Evolutionary conservation across 2,888 invertebrate species (phyloP).

Genomic region (Nomada goodeniana): DNA sequence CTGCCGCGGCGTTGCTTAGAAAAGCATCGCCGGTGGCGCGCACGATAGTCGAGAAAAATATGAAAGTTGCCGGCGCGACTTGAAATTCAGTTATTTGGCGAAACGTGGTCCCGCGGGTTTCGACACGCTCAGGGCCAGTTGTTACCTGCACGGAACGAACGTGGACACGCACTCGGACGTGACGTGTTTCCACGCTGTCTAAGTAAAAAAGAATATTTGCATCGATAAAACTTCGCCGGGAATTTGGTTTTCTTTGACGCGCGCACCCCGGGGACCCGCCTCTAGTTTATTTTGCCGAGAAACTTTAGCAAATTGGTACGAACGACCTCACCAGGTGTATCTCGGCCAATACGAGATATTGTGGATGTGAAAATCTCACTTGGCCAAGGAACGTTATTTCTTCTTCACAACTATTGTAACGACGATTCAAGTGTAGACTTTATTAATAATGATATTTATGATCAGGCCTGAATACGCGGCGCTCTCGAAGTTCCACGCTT

Average conservation of each 20-base stretch:
- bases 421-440: no score
- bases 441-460: no score
- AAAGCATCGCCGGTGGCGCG: neutral
- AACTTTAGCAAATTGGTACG: slow-evolving; percentile 23
- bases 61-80: slow-evolving; percentile 15
- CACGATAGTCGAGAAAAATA: slow-evolving; percentile 8
- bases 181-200: slow-evolving; percentile 60
- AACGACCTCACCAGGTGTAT: slow-evolving; percentile 38
- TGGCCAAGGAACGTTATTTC: no score
- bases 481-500: no score
- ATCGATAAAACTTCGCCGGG: slow-evolving; percentile 69
- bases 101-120: slow-evolving; percentile 34
- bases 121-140: slow-evolving; percentile 59
- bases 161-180: slow-evolving; percentile 35
- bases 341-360: slow-evolving; percentile 34
- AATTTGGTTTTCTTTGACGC: slow-evolving; percentile 69
- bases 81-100: slow-evolving; percentile 10
- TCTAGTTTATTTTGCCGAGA: slow-evolving; percentile 48
- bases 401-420: no score
- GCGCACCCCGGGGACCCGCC: slow-evolving; percentile 37
- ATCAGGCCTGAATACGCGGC: no score
- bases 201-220: slow-evolving; percentile 74
- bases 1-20: neutral
- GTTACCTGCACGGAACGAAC: slow-evolving; percentile 44
- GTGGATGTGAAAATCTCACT: slow-evolving; percentile 36